Conservation (phyloP, 2,113 vertebrate genomes). For the Eulacestoma nigropectus region DNA sequence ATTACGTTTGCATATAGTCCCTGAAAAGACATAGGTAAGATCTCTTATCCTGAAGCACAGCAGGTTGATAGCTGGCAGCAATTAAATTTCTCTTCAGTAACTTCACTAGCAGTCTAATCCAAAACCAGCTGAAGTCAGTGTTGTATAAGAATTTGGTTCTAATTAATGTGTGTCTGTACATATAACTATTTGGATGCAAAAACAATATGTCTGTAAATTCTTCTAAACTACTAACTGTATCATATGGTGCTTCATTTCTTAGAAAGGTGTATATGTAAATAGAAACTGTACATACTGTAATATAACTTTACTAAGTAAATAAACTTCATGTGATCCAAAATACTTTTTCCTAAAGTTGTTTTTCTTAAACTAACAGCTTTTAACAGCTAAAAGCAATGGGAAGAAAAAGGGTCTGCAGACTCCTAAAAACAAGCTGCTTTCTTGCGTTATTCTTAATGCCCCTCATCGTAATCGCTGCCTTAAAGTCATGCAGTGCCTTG, state of each 20-base stretch:
- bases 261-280: constrained; percentile 33
- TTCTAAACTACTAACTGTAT: background rate
- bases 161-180: background rate
- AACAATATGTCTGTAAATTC: constrained; percentile 20
- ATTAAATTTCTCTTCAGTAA: background rate
- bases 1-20: background rate
- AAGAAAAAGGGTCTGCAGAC: background rate
- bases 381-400: background rate
- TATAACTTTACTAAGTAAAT: constrained; percentile 44
- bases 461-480: background rate
- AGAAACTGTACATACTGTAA: constrained; percentile 65
- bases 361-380: background rate
- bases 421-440: background rate
- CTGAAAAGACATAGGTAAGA: background rate
- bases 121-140: background rate
- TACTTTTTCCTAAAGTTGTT: background rate
- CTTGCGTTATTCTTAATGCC: background rate
- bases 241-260: constrained; percentile 29
- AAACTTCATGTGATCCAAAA: constrained; percentile 20
- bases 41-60: background rate
- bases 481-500: background rate
- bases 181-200: background rate
- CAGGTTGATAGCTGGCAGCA: background rate
- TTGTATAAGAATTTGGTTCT: background rate
- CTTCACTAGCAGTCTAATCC: background rate